Conservation (phyloP, 1,140 invertebrate genomes). For the Pseudoatta argentina region DNA sequence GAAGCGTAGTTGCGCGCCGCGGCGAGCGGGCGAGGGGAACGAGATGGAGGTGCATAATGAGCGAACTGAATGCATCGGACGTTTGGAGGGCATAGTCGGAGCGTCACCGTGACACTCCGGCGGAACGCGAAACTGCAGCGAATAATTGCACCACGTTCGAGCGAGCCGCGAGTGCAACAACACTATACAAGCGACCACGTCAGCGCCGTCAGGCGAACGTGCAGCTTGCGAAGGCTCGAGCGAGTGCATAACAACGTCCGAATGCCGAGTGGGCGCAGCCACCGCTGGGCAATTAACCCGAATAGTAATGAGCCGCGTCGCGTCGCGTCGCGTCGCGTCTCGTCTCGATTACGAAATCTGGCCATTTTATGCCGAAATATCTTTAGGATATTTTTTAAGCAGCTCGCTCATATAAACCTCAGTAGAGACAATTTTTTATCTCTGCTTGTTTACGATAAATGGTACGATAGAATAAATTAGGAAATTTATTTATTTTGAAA, state of each 20-base stretch:
- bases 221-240: slow-evolving; percentile 36
- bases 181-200: slow-evolving; percentile 58
- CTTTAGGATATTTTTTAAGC: neutral
- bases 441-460: neutral
- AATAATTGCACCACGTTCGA: slow-evolving; percentile 80
- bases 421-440: neutral
- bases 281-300: slow-evolving; percentile 78
- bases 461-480: neutral
- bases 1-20: slow-evolving; percentile 42
- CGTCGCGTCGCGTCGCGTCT: slow-evolving; percentile 53
- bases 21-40: slow-evolving; percentile 31
- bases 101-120: slow-evolving; percentile 81
- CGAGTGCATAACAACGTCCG: slow-evolving; percentile 68
- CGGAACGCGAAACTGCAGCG: slow-evolving; percentile 78
- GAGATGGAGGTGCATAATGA: slow-evolving; percentile 77
- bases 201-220: slow-evolving; percentile 49
- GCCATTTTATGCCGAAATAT: slow-evolving; percentile 48
- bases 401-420: neutral
- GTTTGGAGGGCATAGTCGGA: slow-evolving; percentile 83
- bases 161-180: slow-evolving; percentile 73
- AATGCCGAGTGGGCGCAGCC: slow-evolving; percentile 71
- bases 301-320: slow-evolving; percentile 79
- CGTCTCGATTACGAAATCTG: slow-evolving; percentile 58
- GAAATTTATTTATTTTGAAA: neutral
- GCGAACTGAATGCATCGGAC: slow-evolving; percentile 79